Evolutionary conservation across 1,140 invertebrate species (phyloP), one percentile per base, ranked within the genome.

Genomic region (Chironomus tepperi): DNA sequence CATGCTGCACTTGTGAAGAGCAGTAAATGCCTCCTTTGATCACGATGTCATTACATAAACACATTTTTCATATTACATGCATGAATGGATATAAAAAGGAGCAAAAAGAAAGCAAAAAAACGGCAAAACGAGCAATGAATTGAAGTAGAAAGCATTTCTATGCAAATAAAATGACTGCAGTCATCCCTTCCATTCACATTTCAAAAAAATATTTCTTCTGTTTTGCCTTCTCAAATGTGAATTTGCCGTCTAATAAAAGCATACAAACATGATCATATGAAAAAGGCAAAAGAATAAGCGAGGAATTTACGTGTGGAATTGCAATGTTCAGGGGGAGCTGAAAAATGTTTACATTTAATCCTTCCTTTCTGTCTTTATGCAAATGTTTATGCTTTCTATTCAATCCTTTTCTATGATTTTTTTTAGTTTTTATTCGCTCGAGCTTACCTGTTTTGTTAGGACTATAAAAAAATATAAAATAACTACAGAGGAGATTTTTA

Each of bases 121-220:
- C 47, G n/a, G 47, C 47, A 57, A 57, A 57, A 57, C 47, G 47
- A 57, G 47, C 47, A 57, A 57, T 57, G 47, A 57, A 57, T 57
- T 57, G 47, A 57, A 57, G 24, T 5, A 2, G 24, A 34, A 34
- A 34, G 12, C 47, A 57, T 57, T 57, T 57, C 47, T 57, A 57
- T 57, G 47, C 47, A 57, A 57, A 57, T 57, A 57, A 57, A 57
- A 57, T 57, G 47, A 57, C 47, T 57, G 47, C 47, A 15, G 5
- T 57, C 3, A 15, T 57, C 12, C 7, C n/a, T 57, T 15, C 47
- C 47, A n/a, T 57, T 57, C n/a, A 15, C 9, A 57, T 57, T 57
- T 57, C 47, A 57, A 57, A n/a, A 57, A n/a, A 2, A n/a, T n/a
- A n/a, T n/a, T n/a, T n/a, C n/a, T n/a, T n/a, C n/a, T 34, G 24